Percentiles rank a stretch among this genome's conserved stretches.
These are phyloP conservation scores for Luperina testacea DNA, from an alignment of 2,888 invertebrate genomes.

Conservation along the genomic window DNA sequence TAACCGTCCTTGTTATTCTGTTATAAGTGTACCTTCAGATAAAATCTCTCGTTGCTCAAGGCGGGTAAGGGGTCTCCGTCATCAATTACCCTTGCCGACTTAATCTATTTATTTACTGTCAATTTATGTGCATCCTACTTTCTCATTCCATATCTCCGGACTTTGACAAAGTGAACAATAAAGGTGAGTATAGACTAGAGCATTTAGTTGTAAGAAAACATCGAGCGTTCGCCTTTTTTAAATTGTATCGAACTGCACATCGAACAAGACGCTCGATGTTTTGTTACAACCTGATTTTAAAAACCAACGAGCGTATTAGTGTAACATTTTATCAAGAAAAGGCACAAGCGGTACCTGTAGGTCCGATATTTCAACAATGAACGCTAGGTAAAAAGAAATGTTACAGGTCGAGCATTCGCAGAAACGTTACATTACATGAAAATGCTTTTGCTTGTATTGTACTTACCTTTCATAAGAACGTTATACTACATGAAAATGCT, in stretches of 20 bases:
- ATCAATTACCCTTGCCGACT: constrained; percentile 52
- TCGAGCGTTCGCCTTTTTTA: background rate
- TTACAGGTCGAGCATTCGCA: background rate
- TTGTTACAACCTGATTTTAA: too few relatives aligned
- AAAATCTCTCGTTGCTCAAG: constrained; percentile 48
- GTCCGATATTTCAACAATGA: background rate
- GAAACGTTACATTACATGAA: background rate
- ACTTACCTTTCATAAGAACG: background rate
- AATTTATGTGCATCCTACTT: constrained; percentile 44
- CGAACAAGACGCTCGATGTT: too few relatives aligned
- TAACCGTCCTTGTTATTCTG: constrained; percentile 31
- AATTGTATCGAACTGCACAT: background rate
- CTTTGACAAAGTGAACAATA: constrained; percentile 6
- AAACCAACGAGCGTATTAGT: too few relatives aligned
- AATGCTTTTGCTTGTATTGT: background rate
- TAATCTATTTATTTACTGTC: constrained; percentile 55
- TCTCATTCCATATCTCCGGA: constrained; percentile 19
- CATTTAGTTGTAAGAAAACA: background rate
- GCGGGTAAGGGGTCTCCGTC: constrained; percentile 43
- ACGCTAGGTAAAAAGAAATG: background rate
- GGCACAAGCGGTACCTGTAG: background rate
- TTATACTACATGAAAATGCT: background rate
- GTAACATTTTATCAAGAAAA: too few relatives aligned
- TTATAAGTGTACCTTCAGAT: constrained; percentile 37
- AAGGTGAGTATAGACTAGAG: background rate